Evolutionary conservation across 2,888 invertebrate species (phyloP), one percentile per base, ranked within the genome.

Genomic region (Gasteruption jaculator): DNA sequence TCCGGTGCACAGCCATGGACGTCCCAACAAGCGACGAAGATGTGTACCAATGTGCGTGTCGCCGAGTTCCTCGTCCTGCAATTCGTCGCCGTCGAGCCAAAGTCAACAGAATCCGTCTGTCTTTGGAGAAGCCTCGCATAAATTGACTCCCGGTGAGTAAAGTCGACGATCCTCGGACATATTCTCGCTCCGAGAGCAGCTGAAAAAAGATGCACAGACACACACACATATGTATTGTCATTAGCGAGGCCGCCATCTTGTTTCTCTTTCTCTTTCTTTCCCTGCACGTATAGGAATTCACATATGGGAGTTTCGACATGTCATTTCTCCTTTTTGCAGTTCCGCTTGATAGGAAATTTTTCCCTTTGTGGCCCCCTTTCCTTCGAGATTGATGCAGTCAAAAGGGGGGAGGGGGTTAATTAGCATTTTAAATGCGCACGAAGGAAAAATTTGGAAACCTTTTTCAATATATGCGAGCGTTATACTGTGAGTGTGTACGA

Each of bases 21-120:
- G 89, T 63, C 90, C 92, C 45, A 83, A 86, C 20, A 94, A 93
- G 74, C 79, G 93, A 68, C 82, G 93, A 73, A 83, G 94, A 76
- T 94, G 92, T 75, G 84, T 86, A 64, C 91, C 91, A 45, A 86
- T 91, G 76, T 87, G 89, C 62, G 80, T 81, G 45, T 80, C 82
- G 42, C 76, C 76, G 12, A 61, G 66, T 38, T 65, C 77, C 24
- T 60, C 68, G 5, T 61, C 65, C 39, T 64, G 65, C 43, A 63
- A 58, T 47, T 54, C 59, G 57, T 65, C 56, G 54, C 67, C 53
- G 57, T n/a, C n/a, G 67, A 63, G 38, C 53, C 68, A 52, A 50
- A 53, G 52, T 40, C 54, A 61, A 43, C 71, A 64, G 66, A 81
- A 76, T 73, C 82, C 80, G 60, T 90, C 90, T 52, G 80, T 84